Evolutionary conservation across 2,113 vertebrate species (phyloP), one percentile per base, ranked within the genome.

Genomic region (Cebus imitator): DNA sequence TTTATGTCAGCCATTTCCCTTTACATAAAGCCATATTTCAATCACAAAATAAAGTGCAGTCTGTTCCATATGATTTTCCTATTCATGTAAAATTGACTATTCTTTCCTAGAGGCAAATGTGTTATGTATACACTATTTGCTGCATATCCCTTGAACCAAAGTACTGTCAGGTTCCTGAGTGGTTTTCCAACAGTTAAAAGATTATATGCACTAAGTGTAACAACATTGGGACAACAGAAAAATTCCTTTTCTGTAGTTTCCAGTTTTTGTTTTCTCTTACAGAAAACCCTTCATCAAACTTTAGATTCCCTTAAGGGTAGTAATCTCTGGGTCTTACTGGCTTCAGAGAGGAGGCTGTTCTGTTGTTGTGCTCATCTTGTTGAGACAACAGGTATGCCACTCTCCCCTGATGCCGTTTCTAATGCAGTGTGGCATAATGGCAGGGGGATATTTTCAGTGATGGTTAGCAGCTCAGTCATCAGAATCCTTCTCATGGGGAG

Each of bases 181-280:
- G 23, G 48, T 85, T 96, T 96, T 75, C n/a, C 75, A 85, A 17
- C 5, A 84, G 50, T 78, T 96, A 78, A 86, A 95, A n/a, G 81
- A 81, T 32, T 90, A 92, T 96, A 91, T 80, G 27, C 37, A 83
- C 55, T 90, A 85, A 80, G 37, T 45, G 40, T 48, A 87, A 76
- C 17, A 86, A 58, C 64, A 43, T 35, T 86, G 35, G 82, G 64
- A 86, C 57, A 91, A 96, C 79, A 61, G 66, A 82, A 80, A 7
- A 50, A 70, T 86, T 91, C 12, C 30, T 91, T 92, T 85, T 48
- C 85, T 82, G 2, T 4, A 1, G 35, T 43, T 94, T 37, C 13
- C 18, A 64, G 35, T 58, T 79, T 96, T 48, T 88, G 10, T 66
- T 95, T 96, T 87, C 5, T 78, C 13, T 5, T 68, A 6, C 0